Evolutionary conservation across 1,140 invertebrate genomes (phyloP).

Genomic region (Listronotus bonariensis): DNA sequence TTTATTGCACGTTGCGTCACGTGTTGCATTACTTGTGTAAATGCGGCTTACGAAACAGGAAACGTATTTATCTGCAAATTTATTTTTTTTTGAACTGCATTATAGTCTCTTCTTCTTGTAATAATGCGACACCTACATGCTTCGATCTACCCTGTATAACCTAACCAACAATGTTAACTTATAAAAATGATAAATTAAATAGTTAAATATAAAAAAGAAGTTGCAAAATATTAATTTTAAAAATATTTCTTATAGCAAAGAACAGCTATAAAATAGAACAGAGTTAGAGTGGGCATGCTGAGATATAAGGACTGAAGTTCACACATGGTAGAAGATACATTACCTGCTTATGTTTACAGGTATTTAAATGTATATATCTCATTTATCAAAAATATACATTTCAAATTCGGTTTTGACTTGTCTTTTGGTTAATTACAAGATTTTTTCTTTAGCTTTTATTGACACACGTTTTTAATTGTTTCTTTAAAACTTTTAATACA

Average conservation of each 20-base stretch:
- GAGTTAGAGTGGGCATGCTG: background rate
- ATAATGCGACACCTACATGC: slow-evolving; percentile 3
- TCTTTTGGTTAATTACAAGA: slow-evolving; percentile 21
- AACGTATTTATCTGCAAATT: no score
- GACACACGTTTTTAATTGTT: slow-evolving; percentile 7
- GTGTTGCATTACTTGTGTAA: no score
- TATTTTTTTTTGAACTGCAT: background rate
- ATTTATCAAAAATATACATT: slow-evolving; percentile 40
- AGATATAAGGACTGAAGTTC: background rate
- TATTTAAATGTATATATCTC: slow-evolving; percentile 35
- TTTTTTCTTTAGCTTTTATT: slow-evolving; percentile 4
- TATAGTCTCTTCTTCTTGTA: background rate
- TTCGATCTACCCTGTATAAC: slow-evolving; percentile 27
- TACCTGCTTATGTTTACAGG: slow-evolving; percentile 10
- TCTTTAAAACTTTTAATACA: no score
- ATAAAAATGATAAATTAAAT: slow-evolving; percentile 4
- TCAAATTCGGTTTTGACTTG: slow-evolving; percentile 40
- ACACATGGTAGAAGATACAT: slow-evolving; percentile 2
- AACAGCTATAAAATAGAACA: slow-evolving; percentile 1
- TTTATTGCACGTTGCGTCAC: no score
- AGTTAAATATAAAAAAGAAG: slow-evolving; percentile 10
- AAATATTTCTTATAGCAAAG: background rate
- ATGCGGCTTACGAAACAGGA: no score
- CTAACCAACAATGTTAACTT: slow-evolving; percentile 14
- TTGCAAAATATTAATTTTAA: slow-evolving; percentile 9